Evolutionary conservation across 2,113 vertebrate genomes (phyloP), one percentile per base, ranked within the genome.

Genomic region (Plotosus lineatus): DNA sequence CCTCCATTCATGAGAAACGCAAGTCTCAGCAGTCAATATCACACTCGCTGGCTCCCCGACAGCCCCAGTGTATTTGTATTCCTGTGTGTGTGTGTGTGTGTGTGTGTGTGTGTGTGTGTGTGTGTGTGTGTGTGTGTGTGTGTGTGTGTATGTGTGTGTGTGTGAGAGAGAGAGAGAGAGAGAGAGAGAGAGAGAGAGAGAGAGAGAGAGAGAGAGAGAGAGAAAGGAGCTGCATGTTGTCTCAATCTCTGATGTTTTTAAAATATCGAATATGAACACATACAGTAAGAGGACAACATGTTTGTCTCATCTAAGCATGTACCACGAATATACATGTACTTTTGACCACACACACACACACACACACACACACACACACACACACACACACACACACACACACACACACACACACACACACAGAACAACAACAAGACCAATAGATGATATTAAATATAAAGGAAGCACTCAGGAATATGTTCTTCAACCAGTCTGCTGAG

Each of bases 1-100:
- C 74, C 55, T 77, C 56, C 66, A 81, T 60, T 78, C 58, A 69
- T 55, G 65, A 63, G 79, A 71, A 81, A 50, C 74, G 72, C 74
- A 76, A 7, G 3, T 77, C 58, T 50, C 38, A 82, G 66, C 71
- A 79, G 69, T 53, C 73, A 79, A 65, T 79, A 33, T 75, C 46
- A 76, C 36, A 68, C 63, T 44, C 23, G 58, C 53, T 71, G 44
- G 15, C 26, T 51, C 28, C 14, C 60, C 40, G 3, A 69, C 44
- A 79, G 40, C 42, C 42, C 51, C 42, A 60, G 31, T 77, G 17
- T 72, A 50, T 72, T 65, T 23, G 15, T 56, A 44, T 46, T 71
- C 42, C 42, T 71, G 42, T 44, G n/a, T 46, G 19, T 69, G 23
- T 46, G 40, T 48, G 23, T 38, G 50, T 56, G 36, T 40, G 58